Base-by-base conservation (phyloP, 2,113 vertebrate genomes). In the Merops nubicus region DNA sequence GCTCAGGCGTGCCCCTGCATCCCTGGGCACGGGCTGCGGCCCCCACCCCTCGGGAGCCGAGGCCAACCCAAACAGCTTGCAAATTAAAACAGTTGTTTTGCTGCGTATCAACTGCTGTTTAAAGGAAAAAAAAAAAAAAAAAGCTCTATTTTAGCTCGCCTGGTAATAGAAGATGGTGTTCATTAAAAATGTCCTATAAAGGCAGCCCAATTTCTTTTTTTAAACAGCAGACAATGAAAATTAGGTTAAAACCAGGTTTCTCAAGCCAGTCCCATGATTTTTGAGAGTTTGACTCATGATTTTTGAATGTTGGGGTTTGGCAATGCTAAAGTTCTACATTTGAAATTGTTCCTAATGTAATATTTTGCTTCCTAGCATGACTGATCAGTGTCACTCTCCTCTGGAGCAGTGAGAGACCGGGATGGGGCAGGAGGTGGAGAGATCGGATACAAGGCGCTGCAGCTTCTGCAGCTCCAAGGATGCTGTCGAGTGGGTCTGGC, bases 221-320 rank as follows among this genome's bases (percentile, higher is more conserved):
- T 67, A 65, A 91, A 75, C 28, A 89, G 29, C 60, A 81, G 60
- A 20, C 88, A 57, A 17, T 4, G 9, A 92, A 90, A 77, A 83
- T 56, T 50, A 6, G 53, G 79, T 68, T 94, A 77, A 92, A 80
- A 81, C 8, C 29, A 29, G 47, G 59, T 87, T 93, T 86, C 76
- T 86, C 5, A 1, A 92, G 79, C 59, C 36, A 65, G 47, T 96
- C 51, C 36, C 60, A 40, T 78, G 83, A 51, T 86, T 92, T 93
- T 81, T 36, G 83, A 64, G 91, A 92, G 69, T 53, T 94, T 95
- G 93, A 93, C 88, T 94, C 85, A 90, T 45, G 54, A 93, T 75
- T 91, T 93, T 93, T 95, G 88, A 84, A 96, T 64, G 88, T 60
- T 56, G 68, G 90, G 91, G 73, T 85, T 95, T 97, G 95, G 87